Evolutionary conservation across 2,113 vertebrate genomes (phyloP).

Genomic region (Elachura formosa): DNA sequence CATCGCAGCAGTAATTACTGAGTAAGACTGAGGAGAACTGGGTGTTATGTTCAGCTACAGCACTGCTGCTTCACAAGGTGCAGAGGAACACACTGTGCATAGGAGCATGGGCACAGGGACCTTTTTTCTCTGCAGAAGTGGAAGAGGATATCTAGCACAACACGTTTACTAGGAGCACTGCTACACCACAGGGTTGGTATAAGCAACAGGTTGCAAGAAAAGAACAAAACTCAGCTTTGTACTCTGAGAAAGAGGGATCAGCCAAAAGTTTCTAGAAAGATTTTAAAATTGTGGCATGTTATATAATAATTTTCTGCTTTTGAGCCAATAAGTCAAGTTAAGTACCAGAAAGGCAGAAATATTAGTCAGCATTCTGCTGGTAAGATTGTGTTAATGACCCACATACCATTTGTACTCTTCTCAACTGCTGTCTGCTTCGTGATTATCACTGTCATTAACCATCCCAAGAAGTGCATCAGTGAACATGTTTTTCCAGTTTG

Average conservation of each 20-base stretch:
- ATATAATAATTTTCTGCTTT: slow-evolving; percentile 47
- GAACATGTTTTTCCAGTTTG: slow-evolving; percentile 19
- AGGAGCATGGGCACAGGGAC: rapidly evolving
- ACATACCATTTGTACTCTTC: slow-evolving; percentile 37
- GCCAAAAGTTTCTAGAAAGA: background rate
- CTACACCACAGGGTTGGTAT: background rate
- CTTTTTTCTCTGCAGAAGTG: background rate
- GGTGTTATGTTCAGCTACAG: background rate
- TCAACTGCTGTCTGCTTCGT: slow-evolving; percentile 53
- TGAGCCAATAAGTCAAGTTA: slow-evolving; percentile 30
- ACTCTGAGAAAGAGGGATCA: background rate
- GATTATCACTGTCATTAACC: slow-evolving; percentile 52
- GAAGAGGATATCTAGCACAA: background rate
- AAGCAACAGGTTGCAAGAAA: background rate
- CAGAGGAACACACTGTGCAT: background rate
- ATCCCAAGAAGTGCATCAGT: slow-evolving; percentile 33
- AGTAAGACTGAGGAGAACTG: background rate
- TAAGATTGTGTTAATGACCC: slow-evolving; percentile 43
- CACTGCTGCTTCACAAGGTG: background rate
- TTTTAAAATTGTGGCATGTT: slow-evolving; percentile 28
- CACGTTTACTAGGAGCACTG: background rate
- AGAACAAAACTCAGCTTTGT: background rate
- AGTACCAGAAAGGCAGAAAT: slow-evolving; percentile 56
- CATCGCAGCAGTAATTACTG: background rate
- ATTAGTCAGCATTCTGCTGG: slow-evolving; percentile 24